Conservation (phyloP, 1,140 invertebrate species). For the Ceratina japonica region DNA sequence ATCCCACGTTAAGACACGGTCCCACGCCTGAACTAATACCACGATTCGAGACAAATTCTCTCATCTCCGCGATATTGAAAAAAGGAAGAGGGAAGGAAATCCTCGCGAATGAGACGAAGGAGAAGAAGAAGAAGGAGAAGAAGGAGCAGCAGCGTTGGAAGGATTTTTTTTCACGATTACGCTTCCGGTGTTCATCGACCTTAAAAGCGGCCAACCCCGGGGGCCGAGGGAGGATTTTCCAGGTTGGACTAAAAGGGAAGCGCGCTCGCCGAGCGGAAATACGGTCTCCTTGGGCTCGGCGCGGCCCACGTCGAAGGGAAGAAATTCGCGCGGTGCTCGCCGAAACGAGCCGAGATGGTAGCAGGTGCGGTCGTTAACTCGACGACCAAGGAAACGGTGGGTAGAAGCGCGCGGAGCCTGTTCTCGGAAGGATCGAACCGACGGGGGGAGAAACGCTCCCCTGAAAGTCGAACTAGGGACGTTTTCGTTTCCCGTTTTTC, state of each 20-base stretch:
- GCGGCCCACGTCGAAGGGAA: slow-evolving; percentile 44
- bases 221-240: slow-evolving; percentile 21
- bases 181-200: slow-evolving; percentile 37
- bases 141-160: neutral
- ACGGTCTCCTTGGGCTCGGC: slow-evolving; percentile 15
- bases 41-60: slow-evolving; percentile 23
- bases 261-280: slow-evolving; percentile 41
- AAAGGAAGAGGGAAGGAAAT: no score
- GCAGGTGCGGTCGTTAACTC: slow-evolving; percentile 56
- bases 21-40: neutral
- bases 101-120: neutral
- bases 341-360: slow-evolving; percentile 36
- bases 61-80: neutral
- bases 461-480: neutral
- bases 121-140: neutral
- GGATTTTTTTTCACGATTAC: slow-evolving; percentile 24
- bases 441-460: neutral
- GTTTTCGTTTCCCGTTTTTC: no score
- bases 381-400: slow-evolving; percentile 32
- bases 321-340: slow-evolving; percentile 40
- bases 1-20: no score
- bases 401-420: slow-evolving; percentile 11
- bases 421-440: slow-evolving; percentile 41
- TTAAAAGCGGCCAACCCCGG: slow-evolving; percentile 16
- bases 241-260: slow-evolving; percentile 28